Evolutionary conservation across 2,797 vertebrate species (phyloP), one percentile per base, ranked within the genome.

Genomic region (Oophaga sylvatica): DNA sequence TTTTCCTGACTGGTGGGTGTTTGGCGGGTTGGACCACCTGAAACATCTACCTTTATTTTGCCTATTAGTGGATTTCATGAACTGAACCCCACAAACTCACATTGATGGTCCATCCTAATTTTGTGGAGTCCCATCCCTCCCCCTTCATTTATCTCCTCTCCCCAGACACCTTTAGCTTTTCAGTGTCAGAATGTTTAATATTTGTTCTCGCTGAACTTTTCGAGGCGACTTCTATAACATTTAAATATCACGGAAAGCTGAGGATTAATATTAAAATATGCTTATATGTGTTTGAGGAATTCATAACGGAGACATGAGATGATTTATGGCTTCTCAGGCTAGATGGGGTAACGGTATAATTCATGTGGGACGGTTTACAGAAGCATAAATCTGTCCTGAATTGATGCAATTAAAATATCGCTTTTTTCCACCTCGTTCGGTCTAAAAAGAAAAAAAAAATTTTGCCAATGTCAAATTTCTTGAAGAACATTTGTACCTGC

Each of bases 231-330:
- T 71, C 68, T 73, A 31, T 59, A 83, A 71, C 81, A 83, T 83
- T 83, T 83, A 83, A 83, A 83, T 70, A 83, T 83, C 67, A 71
- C 81, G 48, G 79, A 35, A 81, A 35, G 35, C 80, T 81, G 57
- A 67, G 15, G 68, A 83, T 83, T 71, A 83, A 83, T 83, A 83
- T 83, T 83, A 83, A 83, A 83, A 83, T 83, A 83, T 83, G 53
- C 67, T 73, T 83, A 59, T 83, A 35, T 83, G 67, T 56, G 67
- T 73, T 59, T 71, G 53, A 73, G 53, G 48, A 57, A 73, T 83
- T 73, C 53, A 59, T 31, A 31, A 56, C 67, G 20, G 67, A 59
- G 53, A 57, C n/a, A 65, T 70, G 68, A 59, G 35, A 57, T 73
- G 81, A 83, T 83, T 83, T 59, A 83, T 83, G 81, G 20, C 67